Percentiles rank a stretch among this genome's conserved stretches.
phyloP scores from a whole-genome alignment of 2,888 invertebrate species.

The Drosophila multiciliata region DNA sequence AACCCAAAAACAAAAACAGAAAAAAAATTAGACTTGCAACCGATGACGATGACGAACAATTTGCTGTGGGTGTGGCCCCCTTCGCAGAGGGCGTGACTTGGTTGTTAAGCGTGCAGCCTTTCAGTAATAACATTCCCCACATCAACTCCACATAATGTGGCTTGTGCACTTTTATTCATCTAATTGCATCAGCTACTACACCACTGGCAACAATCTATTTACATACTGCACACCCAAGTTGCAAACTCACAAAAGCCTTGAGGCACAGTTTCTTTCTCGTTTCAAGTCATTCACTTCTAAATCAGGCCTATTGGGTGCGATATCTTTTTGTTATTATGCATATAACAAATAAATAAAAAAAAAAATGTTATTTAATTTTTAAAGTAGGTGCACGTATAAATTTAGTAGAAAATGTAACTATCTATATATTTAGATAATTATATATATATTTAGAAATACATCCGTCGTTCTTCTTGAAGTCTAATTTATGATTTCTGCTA shows the following conservation, averaged over 20 bases:
- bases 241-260: constrained; percentile 20
- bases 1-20: not conserved
- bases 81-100: constrained; percentile 67
- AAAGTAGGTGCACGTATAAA: not conserved
- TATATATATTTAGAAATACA: not conserved
- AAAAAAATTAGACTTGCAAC: not conserved
- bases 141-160: not conserved
- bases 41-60: constrained; percentile 40
- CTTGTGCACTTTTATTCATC: not conserved
- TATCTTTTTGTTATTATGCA: not conserved
- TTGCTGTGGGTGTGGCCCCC: constrained; percentile 61
- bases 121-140: constrained; percentile 49
- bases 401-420: not conserved
- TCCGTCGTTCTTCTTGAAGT: no score
- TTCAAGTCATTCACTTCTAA: not conserved
- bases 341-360: not conserved
- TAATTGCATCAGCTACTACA: constrained; percentile 32
- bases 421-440: not conserved
- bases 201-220: constrained; percentile 16
- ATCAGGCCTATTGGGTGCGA: not conserved
- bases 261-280: not conserved
- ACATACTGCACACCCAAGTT: not conserved
- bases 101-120: constrained; percentile 56
- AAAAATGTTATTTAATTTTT: not conserved
- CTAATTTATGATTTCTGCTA: not conserved